Base-by-base conservation (phyloP, 2,797 vertebrate species). In the Chiroxiphia lanceolata region DNA sequence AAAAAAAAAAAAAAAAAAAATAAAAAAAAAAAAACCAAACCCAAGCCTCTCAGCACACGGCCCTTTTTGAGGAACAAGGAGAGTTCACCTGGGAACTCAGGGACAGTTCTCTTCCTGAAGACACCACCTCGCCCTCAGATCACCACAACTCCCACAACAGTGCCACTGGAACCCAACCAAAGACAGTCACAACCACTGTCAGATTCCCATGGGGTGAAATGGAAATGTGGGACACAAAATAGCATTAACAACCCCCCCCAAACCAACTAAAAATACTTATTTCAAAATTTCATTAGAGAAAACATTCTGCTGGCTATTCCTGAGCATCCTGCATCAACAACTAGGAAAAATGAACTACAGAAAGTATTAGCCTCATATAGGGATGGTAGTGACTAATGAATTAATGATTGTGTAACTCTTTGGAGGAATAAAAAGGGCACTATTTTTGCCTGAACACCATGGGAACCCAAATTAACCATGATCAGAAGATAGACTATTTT, bases 401-500 rank as follows among this genome's bases (percentile, higher is more conserved):
- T 50, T 65, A 74, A 57, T 45, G 54, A 51, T 12, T 93, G 50
- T 68, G 1, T 40, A 74, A 88, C n/a, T 59, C 56, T 59, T 17
- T 23, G 33, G 61, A 50, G 63, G 83, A 86, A 85, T 42, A 80
- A 81, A 80, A 90, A 36, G 31, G 13, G 34, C 47, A 64, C 33
- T 93, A 34, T 76, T 90, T 80, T 89, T 83, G 57, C 57, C 77
- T 68, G 29, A 78, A 78, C 38, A 65, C 18, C 61, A 87, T 5
- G 34, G 25, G 74, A 94, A 80, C 42, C 42, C 77, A 76, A 96
- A 82, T 87, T 69, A 76, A 74, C 77, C 74, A 69, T 11, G 19
- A 8, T 79, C 82, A 90, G 47, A 90, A 84, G 57, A 90, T 45
- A 93, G 72, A 64, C 33, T 76, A 50, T 85, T 96, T 87, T 83